These are phyloP conservation scores for Micromesistius poutassou DNA, from an alignment of 2,797 vertebrate genomes.

Conservation along the genomic window DNA sequence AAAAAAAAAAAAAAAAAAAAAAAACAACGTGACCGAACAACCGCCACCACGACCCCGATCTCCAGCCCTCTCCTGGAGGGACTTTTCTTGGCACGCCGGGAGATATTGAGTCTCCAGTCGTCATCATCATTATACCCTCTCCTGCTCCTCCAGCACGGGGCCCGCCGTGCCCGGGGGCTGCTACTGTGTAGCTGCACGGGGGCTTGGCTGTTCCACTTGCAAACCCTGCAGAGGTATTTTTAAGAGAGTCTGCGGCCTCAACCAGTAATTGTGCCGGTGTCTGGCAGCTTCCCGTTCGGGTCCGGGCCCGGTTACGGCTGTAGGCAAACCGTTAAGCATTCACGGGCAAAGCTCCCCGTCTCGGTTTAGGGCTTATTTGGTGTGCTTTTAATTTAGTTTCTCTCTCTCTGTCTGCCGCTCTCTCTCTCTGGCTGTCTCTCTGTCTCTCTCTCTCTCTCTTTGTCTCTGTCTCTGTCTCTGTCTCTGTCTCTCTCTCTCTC, in stretches of 20 bases:
- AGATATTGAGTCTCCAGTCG: conserved; percentile 35
- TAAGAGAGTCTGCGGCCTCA: conserved; percentile 75
- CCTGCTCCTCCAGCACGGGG: conserved; percentile 37
- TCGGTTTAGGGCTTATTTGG: conserved; percentile 46
- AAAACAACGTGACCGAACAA: not conserved
- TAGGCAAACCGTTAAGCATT: conserved; percentile 48
- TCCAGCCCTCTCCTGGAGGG: not conserved
- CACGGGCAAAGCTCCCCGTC: conserved; percentile 42
- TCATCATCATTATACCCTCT: conserved; percentile 39
- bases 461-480: conserved; percentile 3
- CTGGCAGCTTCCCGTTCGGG: conserved; percentile 63
- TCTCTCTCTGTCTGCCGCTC: conserved; percentile 1
- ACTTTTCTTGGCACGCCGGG: conserved; percentile 13
- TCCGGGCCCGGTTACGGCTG: conserved; percentile 52
- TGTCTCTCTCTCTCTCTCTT: not conserved
- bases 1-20: not conserved
- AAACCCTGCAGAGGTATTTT: conserved; percentile 71
- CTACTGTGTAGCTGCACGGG: conserved; percentile 57
- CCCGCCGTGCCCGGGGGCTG: conserved; percentile 43
- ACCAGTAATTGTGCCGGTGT: conserved; percentile 70
- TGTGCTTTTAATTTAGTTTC: conserved; percentile 40
- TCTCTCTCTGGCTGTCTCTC: not conserved
- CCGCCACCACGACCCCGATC: not conserved
- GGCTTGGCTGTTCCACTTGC: conserved; percentile 65
- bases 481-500: conserved; percentile 30